Evolutionary conservation across 2,113 vertebrate species (phyloP).

Genomic region (Charina bottae): DNA sequence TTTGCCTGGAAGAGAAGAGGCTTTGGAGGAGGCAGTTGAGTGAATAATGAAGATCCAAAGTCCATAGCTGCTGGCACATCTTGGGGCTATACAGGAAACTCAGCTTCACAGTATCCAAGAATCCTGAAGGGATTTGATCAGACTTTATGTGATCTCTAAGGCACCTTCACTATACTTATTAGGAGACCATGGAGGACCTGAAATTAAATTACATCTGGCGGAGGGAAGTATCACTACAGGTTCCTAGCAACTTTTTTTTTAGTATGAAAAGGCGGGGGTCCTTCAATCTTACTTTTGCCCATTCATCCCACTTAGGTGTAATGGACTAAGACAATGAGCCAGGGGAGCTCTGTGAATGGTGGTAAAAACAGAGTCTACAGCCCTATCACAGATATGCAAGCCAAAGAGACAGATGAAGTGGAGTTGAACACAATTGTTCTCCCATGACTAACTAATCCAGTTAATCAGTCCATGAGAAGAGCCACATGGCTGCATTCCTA

Average conservation of each 20-base stretch:
- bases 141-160: not conserved
- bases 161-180: not conserved
- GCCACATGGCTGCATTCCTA: not conserved
- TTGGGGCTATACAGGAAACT: not conserved
- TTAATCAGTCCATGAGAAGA: not conserved
- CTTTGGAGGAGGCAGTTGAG: not conserved
- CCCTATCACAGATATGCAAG: not conserved
- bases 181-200: not conserved
- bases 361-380: not conserved
- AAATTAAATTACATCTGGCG: not conserved
- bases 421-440: not conserved
- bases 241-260: not conserved
- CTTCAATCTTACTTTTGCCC: not conserved
- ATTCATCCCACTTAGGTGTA: not conserved
- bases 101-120: not conserved
- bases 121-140: not conserved
- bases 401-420: not conserved
- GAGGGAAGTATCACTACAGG: not conserved
- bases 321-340: not conserved
- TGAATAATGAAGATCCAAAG: conserved; percentile 7
- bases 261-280: not conserved
- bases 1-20: not conserved
- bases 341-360: not conserved
- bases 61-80: not conserved
- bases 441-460: not conserved